Conservation (phyloP, 1,140 invertebrate genomes). For the Drosophila albomicans region DNA sequence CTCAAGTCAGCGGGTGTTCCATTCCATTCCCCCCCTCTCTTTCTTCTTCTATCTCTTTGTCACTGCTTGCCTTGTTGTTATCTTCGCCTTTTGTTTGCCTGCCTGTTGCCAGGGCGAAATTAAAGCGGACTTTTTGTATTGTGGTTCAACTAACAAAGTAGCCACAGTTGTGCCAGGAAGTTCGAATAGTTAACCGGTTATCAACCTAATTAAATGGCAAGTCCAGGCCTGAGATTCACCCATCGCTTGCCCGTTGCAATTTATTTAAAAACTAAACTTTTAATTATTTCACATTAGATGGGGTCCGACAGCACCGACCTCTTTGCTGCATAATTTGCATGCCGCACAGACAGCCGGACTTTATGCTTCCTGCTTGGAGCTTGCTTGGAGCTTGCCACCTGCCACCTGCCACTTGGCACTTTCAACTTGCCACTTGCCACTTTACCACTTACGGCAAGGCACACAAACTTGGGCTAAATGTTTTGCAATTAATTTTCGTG, state of each 20-base stretch:
- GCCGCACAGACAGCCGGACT: constrained; percentile 27
- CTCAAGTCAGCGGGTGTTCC: constrained; percentile 48
- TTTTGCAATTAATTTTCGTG: constrained; percentile 78
- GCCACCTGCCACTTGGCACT: constrained; percentile 6
- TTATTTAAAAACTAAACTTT: constrained; percentile 28
- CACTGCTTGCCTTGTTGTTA: not conserved
- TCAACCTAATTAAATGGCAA: constrained; percentile 30
- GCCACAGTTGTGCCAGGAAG: not conserved
- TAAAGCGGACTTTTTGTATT: constrained; percentile 39
- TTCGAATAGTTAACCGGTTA: constrained; percentile 35
- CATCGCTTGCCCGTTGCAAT: constrained; percentile 8
- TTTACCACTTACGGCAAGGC: not conserved
- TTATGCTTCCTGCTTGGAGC: constrained; percentile 56
- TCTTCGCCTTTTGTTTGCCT: constrained; percentile 12
- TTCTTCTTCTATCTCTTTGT: not conserved
- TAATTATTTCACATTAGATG: constrained; percentile 32
- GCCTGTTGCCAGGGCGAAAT: constrained; percentile 32
- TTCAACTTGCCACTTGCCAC: constrained; percentile 15
- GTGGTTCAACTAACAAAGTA: not conserved
- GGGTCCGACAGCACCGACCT: constrained; percentile 5
- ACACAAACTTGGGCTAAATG: constrained; percentile 62
- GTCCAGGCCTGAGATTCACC: constrained; percentile 12
- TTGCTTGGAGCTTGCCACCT: constrained; percentile 41
- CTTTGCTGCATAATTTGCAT: constrained; percentile 67
- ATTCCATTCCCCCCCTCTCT: not conserved